Evolutionary conservation across 2,113 vertebrate genomes (phyloP).

Genomic region (Psephotus haematonotus): DNA sequence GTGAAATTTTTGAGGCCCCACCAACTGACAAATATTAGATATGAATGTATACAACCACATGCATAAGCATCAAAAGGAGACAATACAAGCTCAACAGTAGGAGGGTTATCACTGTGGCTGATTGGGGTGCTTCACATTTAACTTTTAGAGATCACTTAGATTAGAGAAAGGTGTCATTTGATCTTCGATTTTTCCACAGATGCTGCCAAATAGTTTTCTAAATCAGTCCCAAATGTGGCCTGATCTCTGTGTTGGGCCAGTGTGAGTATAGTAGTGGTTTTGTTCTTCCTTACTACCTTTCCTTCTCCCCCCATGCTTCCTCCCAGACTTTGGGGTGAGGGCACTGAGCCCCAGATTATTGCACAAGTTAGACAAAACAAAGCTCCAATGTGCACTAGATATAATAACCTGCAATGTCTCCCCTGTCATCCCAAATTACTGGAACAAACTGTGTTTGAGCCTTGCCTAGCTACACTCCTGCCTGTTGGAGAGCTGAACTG

Average conservation of each 20-base stretch:
- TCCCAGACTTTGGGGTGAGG: conserved; percentile 2
- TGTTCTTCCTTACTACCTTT: conserved; percentile 38
- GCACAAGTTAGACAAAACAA: conserved; percentile 26
- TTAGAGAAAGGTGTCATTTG: conserved; percentile 41
- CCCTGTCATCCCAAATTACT: conserved; percentile 56
- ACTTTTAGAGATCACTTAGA: conserved; percentile 23
- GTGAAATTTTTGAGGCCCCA: neutral
- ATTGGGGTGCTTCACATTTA: neutral
- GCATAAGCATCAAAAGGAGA: neutral
- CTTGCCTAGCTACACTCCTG: neutral
- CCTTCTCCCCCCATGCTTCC: neutral
- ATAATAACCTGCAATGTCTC: conserved; percentile 38
- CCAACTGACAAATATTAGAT: neutral
- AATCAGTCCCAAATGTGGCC: conserved; percentile 65
- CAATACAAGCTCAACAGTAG: neutral
- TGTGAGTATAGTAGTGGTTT: conserved; percentile 42
- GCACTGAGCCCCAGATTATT: conserved; percentile 31
- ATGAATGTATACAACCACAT: neutral
- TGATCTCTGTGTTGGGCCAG: neutral
- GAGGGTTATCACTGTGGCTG: neutral
- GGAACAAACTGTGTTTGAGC: neutral
- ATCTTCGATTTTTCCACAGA: conserved; percentile 42
- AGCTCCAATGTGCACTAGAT: neutral
- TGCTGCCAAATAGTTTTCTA: conserved; percentile 60
- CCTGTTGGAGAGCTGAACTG: neutral